Evolutionary conservation across 2,797 vertebrate genomes (phyloP).

Genomic region (Lemur catta): DNA sequence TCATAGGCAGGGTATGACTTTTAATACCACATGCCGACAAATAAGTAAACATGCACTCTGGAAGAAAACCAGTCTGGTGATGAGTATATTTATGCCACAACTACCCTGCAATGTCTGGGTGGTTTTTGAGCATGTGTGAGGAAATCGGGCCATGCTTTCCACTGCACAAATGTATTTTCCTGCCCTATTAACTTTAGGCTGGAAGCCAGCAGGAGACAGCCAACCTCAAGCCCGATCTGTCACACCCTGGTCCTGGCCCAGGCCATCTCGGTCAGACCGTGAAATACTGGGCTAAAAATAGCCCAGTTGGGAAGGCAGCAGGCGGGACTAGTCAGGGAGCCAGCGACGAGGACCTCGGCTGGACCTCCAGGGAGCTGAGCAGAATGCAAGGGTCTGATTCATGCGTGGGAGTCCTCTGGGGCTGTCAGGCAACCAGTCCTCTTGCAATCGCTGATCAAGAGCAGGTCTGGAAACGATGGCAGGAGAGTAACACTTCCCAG

Average conservation of each 20-base stretch:
- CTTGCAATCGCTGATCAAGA: neutral
- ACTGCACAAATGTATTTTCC: slow-evolving; percentile 1
- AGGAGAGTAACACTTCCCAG: neutral
- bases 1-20: neutral
- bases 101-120: neutral
- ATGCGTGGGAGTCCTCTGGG: neutral
- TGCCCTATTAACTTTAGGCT: slow-evolving; percentile 54
- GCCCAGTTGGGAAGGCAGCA: neutral
- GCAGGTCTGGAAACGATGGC: neutral
- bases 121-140: neutral
- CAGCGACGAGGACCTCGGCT: neutral
- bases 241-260: neutral
- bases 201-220: slow-evolving; percentile 12
- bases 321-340: neutral
- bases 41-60: neutral
- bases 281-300: neutral
- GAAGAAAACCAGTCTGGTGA: neutral
- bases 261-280: neutral
- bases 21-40: neutral
- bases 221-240: slow-evolving; percentile 25
- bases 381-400: neutral
- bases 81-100: neutral
- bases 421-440: neutral
- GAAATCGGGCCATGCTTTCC: neutral
- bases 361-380: neutral